These are phyloP conservation scores for Volucella inflata DNA, from an alignment of 2,888 invertebrate species.

Conservation along the genomic window DNA sequence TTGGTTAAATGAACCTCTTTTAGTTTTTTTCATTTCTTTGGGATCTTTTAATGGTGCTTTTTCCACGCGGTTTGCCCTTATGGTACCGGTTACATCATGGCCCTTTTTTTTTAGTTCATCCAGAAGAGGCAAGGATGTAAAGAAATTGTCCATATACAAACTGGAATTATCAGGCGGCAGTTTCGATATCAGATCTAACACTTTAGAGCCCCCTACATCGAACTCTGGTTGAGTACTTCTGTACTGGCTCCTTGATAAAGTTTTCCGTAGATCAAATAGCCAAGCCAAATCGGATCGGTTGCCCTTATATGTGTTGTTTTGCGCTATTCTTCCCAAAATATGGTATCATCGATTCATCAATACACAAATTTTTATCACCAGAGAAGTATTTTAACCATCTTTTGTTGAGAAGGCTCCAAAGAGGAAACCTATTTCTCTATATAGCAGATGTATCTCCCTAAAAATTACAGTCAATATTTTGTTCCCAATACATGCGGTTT, in stretches of 20 bases:
- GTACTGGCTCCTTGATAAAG: constrained; percentile 18
- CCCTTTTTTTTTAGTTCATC: constrained; percentile 26
- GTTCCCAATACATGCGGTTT: constrained; percentile 9
- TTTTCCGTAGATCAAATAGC: constrained; percentile 19
- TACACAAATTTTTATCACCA: too few relatives aligned
- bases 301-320: constrained; percentile 5
- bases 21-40: constrained; percentile 45
- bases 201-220: constrained; percentile 8
- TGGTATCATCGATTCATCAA: not conserved
- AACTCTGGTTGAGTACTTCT: constrained; percentile 32
- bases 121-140: too few relatives aligned
- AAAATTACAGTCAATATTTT: constrained; percentile 30
- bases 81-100: constrained; percentile 31
- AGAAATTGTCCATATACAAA: too few relatives aligned
- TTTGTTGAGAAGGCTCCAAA: constrained; percentile 16
- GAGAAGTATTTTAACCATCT: not conserved
- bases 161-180: too few relatives aligned
- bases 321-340: constrained; percentile 12
- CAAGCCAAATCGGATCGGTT: constrained; percentile 38
- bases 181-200: too few relatives aligned
- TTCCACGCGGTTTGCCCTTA: constrained; percentile 14
- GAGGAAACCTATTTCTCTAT: constrained; percentile 12
- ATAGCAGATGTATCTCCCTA: constrained; percentile 11
- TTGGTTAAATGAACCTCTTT: constrained; percentile 10
- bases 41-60: constrained; percentile 24